phyloP scores from a whole-genome alignment of 1,140 invertebrate genomes.

The Eupristina koningsbergeri region DNA sequence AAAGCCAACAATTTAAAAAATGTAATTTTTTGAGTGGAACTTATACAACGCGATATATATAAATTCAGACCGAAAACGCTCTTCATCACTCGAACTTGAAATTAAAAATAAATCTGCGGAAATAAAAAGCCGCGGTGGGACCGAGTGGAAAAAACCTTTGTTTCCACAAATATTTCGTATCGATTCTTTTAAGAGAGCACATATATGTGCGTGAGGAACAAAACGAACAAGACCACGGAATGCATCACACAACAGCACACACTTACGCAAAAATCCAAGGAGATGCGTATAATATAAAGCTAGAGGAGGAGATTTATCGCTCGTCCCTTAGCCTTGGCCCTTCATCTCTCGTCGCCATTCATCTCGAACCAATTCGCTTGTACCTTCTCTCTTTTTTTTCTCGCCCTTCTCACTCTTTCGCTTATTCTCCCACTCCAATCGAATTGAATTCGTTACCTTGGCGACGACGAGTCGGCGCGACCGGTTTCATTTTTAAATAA shows the following conservation, averaged over 20 bases:
- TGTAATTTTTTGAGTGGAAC: too few species aligned
- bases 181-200: constrained; percentile 1
- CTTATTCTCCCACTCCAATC: neutral
- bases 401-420: constrained; percentile 11
- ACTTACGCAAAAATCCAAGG: too few species aligned
- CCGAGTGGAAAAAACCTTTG: neutral
- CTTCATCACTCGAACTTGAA: too few species aligned
- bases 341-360: constrained; percentile 32
- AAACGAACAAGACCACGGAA: neutral
- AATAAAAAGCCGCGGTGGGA: too few species aligned
- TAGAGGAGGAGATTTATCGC: constrained; percentile 39
- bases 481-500: constrained; percentile 36
- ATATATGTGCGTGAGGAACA: neutral
- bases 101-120: neutral
- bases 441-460: constrained; percentile 39
- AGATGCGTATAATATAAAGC: constrained; percentile 19
- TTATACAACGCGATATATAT: too few species aligned
- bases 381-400: constrained; percentile 21
- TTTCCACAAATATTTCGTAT: neutral
- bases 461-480: constrained; percentile 24
- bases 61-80: too few species aligned
- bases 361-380: neutral
- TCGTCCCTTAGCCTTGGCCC: constrained; percentile 27
- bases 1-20: too few species aligned
- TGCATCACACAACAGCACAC: neutral